These are phyloP conservation scores for Homalodisca vitripennis DNA, from an alignment of 1,140 invertebrate species.

Conservation along the genomic window DNA sequence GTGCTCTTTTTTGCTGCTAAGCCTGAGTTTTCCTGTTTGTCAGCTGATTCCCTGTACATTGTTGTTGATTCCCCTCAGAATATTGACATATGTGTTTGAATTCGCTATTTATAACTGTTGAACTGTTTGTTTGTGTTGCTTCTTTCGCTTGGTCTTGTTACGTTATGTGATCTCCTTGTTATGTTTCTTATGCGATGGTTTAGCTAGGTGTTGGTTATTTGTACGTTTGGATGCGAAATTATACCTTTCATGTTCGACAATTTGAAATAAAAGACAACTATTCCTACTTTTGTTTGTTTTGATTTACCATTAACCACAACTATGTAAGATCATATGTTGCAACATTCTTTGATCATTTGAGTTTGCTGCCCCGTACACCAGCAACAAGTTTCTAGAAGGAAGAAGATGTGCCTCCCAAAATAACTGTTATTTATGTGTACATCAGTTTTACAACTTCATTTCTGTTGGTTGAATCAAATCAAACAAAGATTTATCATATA, in stretches of 20 bases:
- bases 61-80: no score
- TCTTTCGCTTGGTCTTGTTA: conserved; percentile 14
- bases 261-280: conserved; percentile 27
- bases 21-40: no score
- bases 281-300: conserved; percentile 3
- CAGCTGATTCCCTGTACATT: no score
- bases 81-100: no score
- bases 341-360: background rate
- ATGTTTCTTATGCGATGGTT: conserved; percentile 11
- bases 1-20: background rate
- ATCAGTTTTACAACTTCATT: background rate
- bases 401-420: background rate
- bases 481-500: no score
- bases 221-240: conserved; percentile 26
- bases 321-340: background rate
- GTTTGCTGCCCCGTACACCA: background rate
- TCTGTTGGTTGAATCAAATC: background rate
- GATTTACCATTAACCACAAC: background rate
- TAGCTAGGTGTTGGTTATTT: conserved; percentile 24
- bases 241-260: conserved; percentile 15
- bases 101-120: background rate
- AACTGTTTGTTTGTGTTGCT: conserved; percentile 15
- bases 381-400: background rate
- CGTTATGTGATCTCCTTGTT: conserved; percentile 12
- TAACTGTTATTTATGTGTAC: background rate